A percentile compares a stretch with the other conserved stretches of the same genome.
Evolutionary conservation across 2,888 invertebrate species (phyloP).

Genomic region (Xestia rhomboidea): DNA sequence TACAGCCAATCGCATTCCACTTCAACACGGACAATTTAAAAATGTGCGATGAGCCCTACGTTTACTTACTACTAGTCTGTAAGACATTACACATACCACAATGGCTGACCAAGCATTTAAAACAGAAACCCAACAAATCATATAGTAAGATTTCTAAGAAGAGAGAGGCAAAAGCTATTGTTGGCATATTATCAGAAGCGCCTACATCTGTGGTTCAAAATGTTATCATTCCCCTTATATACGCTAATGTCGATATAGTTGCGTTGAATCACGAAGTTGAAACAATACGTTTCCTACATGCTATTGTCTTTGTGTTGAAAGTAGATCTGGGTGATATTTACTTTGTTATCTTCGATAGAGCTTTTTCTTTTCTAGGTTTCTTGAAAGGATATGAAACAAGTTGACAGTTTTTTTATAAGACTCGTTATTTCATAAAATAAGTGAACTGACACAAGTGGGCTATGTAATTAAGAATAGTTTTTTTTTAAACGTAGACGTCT

Average conservation of each 20-base stretch:
- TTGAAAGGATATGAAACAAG: conserved; percentile 6
- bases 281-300: conserved; percentile 70
- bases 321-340: conserved; percentile 45
- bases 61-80: background rate
- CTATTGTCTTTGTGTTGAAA: conserved; percentile 58
- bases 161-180: conserved; percentile 51
- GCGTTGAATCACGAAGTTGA: conserved; percentile 69
- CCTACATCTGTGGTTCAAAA: conserved; percentile 65
- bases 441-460: rapidly evolving
- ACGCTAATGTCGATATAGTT: conserved; percentile 57
- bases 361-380: conserved; percentile 9
- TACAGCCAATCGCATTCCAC: no score
- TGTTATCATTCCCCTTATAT: conserved; percentile 61
- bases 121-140: conserved; percentile 47
- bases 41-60: background rate
- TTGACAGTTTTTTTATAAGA: background rate
- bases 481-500: no score
- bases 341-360: conserved; percentile 9
- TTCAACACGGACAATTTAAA: no score
- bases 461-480: background rate
- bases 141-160: conserved; percentile 48
- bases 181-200: conserved; percentile 57
- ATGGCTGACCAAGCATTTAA: conserved; percentile 18
- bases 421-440: background rate
- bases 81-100: background rate